Evolutionary conservation across 2,113 vertebrate species (phyloP).

Genomic region (Entelurus aequoreus): DNA sequence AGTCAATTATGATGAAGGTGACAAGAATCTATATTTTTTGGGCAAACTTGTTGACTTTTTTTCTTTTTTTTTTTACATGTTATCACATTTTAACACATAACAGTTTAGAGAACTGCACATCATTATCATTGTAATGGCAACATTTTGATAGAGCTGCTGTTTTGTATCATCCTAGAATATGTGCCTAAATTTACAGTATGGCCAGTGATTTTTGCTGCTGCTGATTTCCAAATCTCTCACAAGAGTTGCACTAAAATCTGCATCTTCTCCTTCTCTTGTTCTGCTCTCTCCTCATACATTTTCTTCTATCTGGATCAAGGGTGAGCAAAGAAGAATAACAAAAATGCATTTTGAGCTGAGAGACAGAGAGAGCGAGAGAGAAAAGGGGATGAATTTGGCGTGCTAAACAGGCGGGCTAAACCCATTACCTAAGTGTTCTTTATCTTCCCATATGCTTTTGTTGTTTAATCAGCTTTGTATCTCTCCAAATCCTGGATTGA

Average conservation of each 20-base stretch:
- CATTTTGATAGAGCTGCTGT: too few relatives aligned
- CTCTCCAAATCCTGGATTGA: constrained; percentile 80
- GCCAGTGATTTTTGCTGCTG: not conserved
- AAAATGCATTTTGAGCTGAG: constrained; percentile 67
- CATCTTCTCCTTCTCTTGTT: constrained; percentile 24
- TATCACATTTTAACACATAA: too few relatives aligned
- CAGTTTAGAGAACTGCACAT: too few relatives aligned
- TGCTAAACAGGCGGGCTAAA: constrained; percentile 73
- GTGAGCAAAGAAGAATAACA: constrained; percentile 72
- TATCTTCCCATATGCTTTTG: constrained; percentile 79
- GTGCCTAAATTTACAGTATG: not conserved
- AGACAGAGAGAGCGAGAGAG: constrained; percentile 8
- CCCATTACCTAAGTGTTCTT: constrained; percentile 83
- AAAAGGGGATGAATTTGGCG: constrained; percentile 69
- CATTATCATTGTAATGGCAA: too few relatives aligned
- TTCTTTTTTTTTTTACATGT: too few relatives aligned
- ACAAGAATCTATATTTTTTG: too few relatives aligned
- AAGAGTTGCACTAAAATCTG: constrained; percentile 39
- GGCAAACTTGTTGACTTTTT: too few relatives aligned
- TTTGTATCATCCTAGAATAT: not conserved
- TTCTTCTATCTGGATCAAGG: constrained; percentile 58
- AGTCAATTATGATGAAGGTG: too few relatives aligned
- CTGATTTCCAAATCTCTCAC: constrained; percentile 19
- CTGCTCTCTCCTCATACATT: constrained; percentile 40
- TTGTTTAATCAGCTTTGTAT: constrained; percentile 85